Evolutionary conservation across 1,140 invertebrate genomes (phyloP), one percentile per base, ranked within the genome.

Genomic region (Stenopsyche tienmushanensis): DNA sequence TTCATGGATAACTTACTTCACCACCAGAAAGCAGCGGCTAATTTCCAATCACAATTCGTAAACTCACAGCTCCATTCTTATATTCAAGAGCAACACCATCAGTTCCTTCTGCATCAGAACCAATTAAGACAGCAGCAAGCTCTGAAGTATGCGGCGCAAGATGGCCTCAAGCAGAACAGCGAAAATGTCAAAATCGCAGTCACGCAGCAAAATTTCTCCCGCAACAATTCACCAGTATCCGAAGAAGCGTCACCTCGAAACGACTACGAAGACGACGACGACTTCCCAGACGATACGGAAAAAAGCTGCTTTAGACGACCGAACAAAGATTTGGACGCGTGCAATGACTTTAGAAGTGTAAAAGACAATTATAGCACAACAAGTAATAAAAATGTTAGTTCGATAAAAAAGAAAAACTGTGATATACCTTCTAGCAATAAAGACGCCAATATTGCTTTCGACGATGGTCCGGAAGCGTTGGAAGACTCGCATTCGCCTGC

Each of bases 1-100:
- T 59, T 80, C 41, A 77, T 80, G 10, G 79, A 81, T 62, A 79
- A 80, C 26, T 78, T 81, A 10, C 58, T 80, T 41, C 78, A 80
- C 42, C 78, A 80, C 54, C 79, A 81, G 57, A 80, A 81, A 60
- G 73, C 70, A 0, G 74, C 70, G 0, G 65, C 60, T 20, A 79
- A 77, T 20, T 75, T 80, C 41, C 79, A 80, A 55, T 79, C 77
- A n/a, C 79, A 81, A 58, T 81, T 79, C 62, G 66, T 81, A 8
- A 81, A 81, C 49, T 77, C 79, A 21, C 79, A 80, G 34, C 55
- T 80, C 1, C 77, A 80, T 47, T 76, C 73, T 7, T 80, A 80
- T 66, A 76, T 80, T 5, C 64, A 78, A 25, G 77, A 80, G 34
- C 66, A 69, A 25, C 66, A 69, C 17, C 67, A 71, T 21, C 70